Evolutionary conservation across 2,797 vertebrate species (phyloP).

Genomic region (Petrocephalus sullivani): DNA sequence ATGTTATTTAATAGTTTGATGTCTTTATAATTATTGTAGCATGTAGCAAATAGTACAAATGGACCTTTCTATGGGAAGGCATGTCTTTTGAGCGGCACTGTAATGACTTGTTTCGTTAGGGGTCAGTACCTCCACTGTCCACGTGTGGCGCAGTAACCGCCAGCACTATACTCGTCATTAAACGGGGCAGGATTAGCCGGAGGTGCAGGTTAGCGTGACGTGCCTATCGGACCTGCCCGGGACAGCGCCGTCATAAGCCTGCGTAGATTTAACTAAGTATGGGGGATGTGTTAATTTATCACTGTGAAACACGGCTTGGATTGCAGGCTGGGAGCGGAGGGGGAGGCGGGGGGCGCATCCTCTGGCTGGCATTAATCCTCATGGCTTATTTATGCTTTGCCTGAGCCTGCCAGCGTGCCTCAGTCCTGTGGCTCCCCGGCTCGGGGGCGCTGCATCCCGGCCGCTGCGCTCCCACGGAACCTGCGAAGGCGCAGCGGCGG

Average conservation of each 20-base stretch:
- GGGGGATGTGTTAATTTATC: constrained; percentile 17
- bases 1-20: neutral
- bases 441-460: neutral
- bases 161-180: neutral
- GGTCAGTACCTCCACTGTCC: neutral
- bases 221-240: neutral
- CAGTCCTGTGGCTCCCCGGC: neutral
- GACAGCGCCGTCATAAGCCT: neutral
- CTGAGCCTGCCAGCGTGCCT: neutral
- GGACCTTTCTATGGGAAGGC: neutral
- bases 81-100: neutral
- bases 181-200: neutral
- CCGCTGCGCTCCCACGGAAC: neutral
- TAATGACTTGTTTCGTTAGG: neutral
- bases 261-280: constrained; percentile 4
- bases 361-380: neutral
- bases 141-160: neutral
- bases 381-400: constrained; percentile 5
- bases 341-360: neutral
- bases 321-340: neutral
- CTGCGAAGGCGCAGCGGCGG: neutral
- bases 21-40: neutral
- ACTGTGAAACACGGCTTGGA: neutral
- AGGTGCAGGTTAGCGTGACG: neutral
- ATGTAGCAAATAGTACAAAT: neutral